phyloP scores from a whole-genome alignment of 2,888 invertebrate species.

The Psococerastis gibbosa region DNA sequence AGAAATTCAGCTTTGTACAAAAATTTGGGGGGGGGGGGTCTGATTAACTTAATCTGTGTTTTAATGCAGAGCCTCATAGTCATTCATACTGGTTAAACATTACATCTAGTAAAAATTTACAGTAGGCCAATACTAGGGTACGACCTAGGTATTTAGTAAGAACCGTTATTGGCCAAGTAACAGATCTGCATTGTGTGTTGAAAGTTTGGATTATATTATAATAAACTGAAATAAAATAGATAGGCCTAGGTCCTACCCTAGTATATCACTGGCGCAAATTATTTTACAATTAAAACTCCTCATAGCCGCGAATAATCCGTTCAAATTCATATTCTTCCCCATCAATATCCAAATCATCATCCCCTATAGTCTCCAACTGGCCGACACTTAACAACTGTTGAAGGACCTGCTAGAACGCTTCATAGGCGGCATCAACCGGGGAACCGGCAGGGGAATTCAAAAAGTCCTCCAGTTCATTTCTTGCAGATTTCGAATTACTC shows the following conservation, averaged over 20 bases:
- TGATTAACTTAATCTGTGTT: no score
- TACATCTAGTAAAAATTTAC: no score
- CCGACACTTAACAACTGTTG: constrained; percentile 11
- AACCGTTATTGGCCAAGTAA: background rate
- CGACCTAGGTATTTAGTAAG: background rate
- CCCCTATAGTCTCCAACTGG: no score
- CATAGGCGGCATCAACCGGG: constrained; percentile 35
- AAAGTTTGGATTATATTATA: background rate
- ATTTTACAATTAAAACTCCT: background rate
- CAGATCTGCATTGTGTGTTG: no score
- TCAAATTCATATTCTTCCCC: background rate
- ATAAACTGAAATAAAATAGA: background rate
- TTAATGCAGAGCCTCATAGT: no score
- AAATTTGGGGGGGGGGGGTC: no score
- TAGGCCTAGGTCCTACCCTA: background rate
- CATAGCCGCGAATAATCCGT: background rate
- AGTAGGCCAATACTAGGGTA: background rate
- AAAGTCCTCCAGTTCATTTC: constrained; percentile 41
- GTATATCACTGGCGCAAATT: background rate
- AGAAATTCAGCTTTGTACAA: no score
- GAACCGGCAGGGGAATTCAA: constrained; percentile 34
- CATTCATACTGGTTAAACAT: no score
- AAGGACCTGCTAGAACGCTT: constrained; percentile 31
- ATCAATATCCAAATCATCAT: no score
- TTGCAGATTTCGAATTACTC: constrained; percentile 21